These are phyloP conservation scores for Caenorhabditis briggsae DNA, from an alignment of 1,140 invertebrate species.

Conservation along the genomic window DNA sequence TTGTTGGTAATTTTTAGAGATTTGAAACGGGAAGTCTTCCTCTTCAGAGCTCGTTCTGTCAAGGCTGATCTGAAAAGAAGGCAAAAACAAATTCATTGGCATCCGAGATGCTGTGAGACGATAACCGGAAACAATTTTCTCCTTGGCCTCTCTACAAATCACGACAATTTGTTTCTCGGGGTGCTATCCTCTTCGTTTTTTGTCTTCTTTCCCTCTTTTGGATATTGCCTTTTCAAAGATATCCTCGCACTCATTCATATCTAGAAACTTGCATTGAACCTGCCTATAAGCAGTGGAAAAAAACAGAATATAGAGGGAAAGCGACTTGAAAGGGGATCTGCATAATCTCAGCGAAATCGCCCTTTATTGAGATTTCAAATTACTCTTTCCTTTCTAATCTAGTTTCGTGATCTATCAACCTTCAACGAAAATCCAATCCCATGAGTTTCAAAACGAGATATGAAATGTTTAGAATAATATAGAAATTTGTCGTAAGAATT, in stretches of 20 bases:
- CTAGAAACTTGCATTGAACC: conserved; percentile 29
- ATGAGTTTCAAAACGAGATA: too few relatives aligned
- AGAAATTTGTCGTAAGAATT: too few relatives aligned
- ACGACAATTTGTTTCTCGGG: conserved; percentile 53
- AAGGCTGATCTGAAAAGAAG: neutral
- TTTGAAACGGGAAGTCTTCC: too few relatives aligned
- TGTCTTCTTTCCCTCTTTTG: neutral
- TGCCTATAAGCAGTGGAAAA: neutral
- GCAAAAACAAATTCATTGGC: conserved; percentile 47
- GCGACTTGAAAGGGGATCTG: conserved; percentile 15
- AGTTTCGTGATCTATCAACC: conserved; percentile 23
- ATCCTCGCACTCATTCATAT: neutral
- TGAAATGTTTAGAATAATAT: too few relatives aligned
- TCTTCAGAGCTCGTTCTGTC: too few relatives aligned
- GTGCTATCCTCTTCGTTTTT: conserved; percentile 42
- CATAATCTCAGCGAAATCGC: conserved; percentile 43
- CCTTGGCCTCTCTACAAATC: conserved; percentile 53
- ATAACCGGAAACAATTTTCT: conserved; percentile 56
- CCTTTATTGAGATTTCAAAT: conserved; percentile 17
- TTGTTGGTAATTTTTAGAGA: too few relatives aligned
- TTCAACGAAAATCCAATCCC: neutral
- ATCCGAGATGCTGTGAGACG: conserved; percentile 30
- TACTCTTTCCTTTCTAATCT: conserved; percentile 40
- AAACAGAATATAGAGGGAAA: neutral
- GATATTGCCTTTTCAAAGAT: conserved; percentile 15